Evolutionary conservation across 2,797 vertebrate genomes (phyloP), one percentile per base, ranked within the genome.

Genomic region (Rhinichthys osculus): DNA sequence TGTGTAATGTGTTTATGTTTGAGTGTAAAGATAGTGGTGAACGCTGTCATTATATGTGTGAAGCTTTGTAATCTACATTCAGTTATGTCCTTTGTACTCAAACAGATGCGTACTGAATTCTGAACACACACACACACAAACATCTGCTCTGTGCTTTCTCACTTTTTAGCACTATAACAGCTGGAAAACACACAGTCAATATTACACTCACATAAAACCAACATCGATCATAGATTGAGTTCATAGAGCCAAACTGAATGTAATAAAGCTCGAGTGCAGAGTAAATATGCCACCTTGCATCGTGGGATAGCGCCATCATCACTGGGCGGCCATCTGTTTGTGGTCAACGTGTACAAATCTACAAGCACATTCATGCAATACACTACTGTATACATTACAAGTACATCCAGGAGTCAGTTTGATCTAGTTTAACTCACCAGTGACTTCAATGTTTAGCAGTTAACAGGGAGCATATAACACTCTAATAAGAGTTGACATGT

Each of bases 1-100:
- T 50, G 42, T 33, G 59, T 81, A 67, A 67, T 81, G 78, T 81
- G 27, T 76, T 52, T 82, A 70, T 82, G 80, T 14, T 47, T 35
- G 66, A 62, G 54, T 62, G 54, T 83, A 62, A 83, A 74, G 70
- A 38, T 30, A 52, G 17, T 78, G 30, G 17, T 35, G 66, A 71
- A 71, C 2, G 9, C 66, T 85, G 27, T 85, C 66, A 85, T 85
- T 85, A 85, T 35, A 62, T 30, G 44, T n/a, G n/a, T 47, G 35
- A 78, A 78, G 83, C 50, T 85, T 78, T 78, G 64, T 78, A 30
- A 70, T 70, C 83, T 78, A 42, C 62, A 78, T 78, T 78, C 50
- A 78, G 74, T 84, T 70, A 67, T 54, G n/a, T 84, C 13, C 44
- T 52, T 67, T 40, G 27, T 40, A 78, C 79, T 27, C 47, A 82